A percentile compares a stretch with the other conserved stretches of the same genome.
These are phyloP conservation scores for Bothrops jararaca DNA, from an alignment of 2,113 vertebrate genomes.

Conservation along the genomic window DNA sequence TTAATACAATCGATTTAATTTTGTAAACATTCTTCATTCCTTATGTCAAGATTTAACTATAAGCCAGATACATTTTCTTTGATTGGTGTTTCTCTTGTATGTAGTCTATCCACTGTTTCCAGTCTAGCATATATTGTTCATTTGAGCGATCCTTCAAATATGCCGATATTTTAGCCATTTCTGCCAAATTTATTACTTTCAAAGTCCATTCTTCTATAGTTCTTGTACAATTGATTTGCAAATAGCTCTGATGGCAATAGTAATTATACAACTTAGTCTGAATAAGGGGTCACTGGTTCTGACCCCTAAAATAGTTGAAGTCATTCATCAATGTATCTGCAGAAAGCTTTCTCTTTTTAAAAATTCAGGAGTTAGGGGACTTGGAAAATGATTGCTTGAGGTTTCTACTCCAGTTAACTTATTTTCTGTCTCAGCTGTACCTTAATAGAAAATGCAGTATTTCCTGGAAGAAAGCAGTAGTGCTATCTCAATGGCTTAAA, in stretches of 20 bases:
- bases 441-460: background rate
- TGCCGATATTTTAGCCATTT: too few relatives aligned
- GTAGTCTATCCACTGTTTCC: too few relatives aligned
- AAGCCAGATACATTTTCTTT: too few relatives aligned
- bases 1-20: too few relatives aligned
- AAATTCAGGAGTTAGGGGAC: background rate
- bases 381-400: background rate
- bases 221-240: background rate
- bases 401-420: background rate
- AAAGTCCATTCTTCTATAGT: too few relatives aligned
- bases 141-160: too few relatives aligned
- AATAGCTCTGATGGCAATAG: background rate
- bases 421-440: background rate
- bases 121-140: too few relatives aligned
- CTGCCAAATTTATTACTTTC: too few relatives aligned
- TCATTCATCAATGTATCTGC: background rate
- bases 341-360: background rate
- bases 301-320: background rate
- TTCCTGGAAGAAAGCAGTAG: background rate
- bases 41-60: too few relatives aligned
- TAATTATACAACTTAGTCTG: background rate
- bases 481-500: conserved; percentile 2
- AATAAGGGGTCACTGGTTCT: background rate
- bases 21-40: too few relatives aligned
- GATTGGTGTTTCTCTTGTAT: too few relatives aligned